Base-by-base conservation (phyloP, 2,888 invertebrate species). In the Rosalia funebris region DNA sequence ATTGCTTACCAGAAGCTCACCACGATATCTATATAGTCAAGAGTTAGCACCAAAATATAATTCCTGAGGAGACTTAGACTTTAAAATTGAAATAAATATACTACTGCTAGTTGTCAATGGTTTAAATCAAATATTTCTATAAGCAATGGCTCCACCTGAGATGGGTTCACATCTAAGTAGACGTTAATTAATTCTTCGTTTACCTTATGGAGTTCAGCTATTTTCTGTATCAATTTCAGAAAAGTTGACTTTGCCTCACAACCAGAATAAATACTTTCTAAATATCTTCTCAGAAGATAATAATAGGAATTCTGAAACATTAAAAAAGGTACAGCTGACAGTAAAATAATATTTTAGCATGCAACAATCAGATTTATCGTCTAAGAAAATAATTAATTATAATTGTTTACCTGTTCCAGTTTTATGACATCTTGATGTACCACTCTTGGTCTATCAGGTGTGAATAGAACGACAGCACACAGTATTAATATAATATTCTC, bases 101-200 rank as follows among this genome's bases (percentile, higher is more conserved):
- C n/a, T 41, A 15, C 17, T 5, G n/a, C 5, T 14, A 10, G 10
- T 15, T 5, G 31, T 65, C 60, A 65, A 76, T 83, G 89, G 77
- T 95, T 95, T 63, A 97, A 85, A 83, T 97, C 96, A 75, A 98
- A 95, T 77, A 98, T 95, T 85, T 98, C 97, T 79, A 96, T 91
- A 42, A 98, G 84, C 32, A 98, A 83, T 0, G 97, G 98, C 75
- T 96, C 96, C 41, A 98, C 92, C 77, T 91, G 89, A 60, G 89
- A 86, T 20, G 97, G 96, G 84, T 97, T 95, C 0, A 96, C 93
- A 81, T 96, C 93, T 17, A 97, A 85, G 80, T 96, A 94, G 2
- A 96, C 93, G 34, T 91, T 90, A 5, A 96, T 92, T n/a, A 96
- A 91, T 72, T 93, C 93, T 71, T 95, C 95, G 61, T 95, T 94